These are phyloP conservation scores for Lycocerus yunnanus DNA, from an alignment of 2,888 invertebrate species.

Conservation along the genomic window DNA sequence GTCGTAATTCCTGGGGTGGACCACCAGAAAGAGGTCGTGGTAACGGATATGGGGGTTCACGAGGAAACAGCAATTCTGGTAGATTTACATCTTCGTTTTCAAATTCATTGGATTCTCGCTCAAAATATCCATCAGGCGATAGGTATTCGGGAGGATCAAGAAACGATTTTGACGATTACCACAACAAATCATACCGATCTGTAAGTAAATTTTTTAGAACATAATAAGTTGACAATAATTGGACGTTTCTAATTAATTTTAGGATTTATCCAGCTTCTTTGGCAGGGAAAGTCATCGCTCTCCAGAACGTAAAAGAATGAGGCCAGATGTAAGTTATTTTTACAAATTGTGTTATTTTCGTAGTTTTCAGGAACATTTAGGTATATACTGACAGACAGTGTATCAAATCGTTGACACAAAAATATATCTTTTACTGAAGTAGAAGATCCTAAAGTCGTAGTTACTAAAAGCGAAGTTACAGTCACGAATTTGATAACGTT, in stretches of 20 bases:
- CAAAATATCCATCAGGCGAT: conserved; percentile 45
- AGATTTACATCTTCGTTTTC: conserved; percentile 43
- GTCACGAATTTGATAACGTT: background rate
- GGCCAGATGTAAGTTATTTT: conserved; percentile 60
- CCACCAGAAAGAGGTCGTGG: conserved; percentile 37
- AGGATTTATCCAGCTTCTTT: conserved; percentile 46
- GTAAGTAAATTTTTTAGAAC: conserved; percentile 40
- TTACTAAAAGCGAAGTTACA: background rate
- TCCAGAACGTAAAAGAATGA: conserved; percentile 67
- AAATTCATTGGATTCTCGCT: conserved; percentile 46
- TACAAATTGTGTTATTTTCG: background rate
- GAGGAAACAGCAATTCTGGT: conserved; percentile 39
- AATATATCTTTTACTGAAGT: background rate
- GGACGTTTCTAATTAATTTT: background rate
- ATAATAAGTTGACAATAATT: background rate
- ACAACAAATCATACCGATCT: conserved; percentile 47
- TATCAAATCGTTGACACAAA: background rate
- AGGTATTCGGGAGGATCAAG: conserved; percentile 44
- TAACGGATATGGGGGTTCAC: conserved; percentile 36
- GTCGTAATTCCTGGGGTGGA: conserved; percentile 42
- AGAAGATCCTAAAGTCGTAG: background rate
- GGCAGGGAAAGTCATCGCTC: conserved; percentile 63
- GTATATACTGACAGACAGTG: background rate
- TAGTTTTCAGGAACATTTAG: background rate
- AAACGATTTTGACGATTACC: conserved; percentile 45